Percentiles rank a stretch among this genome's conserved stretches.
Conservation (phyloP, 2,113 vertebrate species). For the Nasalis larvatus region DNA sequence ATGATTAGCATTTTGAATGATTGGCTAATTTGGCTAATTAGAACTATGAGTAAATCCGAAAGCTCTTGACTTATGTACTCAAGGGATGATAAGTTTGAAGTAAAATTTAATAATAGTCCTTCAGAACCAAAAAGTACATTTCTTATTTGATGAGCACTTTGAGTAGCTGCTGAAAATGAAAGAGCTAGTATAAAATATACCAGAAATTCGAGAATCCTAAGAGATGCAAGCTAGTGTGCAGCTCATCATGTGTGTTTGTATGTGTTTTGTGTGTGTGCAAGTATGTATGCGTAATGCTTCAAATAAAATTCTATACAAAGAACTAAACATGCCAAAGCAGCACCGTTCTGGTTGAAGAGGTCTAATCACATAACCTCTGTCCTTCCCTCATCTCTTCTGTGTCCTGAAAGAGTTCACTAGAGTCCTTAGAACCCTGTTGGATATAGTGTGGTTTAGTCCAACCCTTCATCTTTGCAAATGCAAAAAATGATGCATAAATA, state of each 20-base stretch:
- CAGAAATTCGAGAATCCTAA: neutral
- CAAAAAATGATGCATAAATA: neutral
- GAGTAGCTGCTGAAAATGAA: neutral
- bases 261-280: neutral
- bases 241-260: neutral
- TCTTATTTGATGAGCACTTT: neutral
- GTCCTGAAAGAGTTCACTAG: neutral
- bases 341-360: neutral
- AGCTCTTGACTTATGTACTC: conserved; percentile 48
- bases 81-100: conserved; percentile 26
- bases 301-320: neutral
- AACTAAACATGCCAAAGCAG: neutral
- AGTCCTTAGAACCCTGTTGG: neutral
- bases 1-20: conserved; percentile 49
- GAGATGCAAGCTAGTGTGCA: neutral
- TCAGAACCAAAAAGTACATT: neutral
- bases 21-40: conserved; percentile 58
- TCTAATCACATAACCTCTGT: accelerated
- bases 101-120: conserved; percentile 12
- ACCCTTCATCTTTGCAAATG: neutral
- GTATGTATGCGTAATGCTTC: neutral
- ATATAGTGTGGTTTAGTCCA: neutral
- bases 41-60: conserved; percentile 35
- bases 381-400: neutral
- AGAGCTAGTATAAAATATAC: neutral